Evolutionary conservation across 2,113 vertebrate genomes (phyloP), one percentile per base, ranked within the genome.

Genomic region (Kobus ellipsiprymnus): DNA sequence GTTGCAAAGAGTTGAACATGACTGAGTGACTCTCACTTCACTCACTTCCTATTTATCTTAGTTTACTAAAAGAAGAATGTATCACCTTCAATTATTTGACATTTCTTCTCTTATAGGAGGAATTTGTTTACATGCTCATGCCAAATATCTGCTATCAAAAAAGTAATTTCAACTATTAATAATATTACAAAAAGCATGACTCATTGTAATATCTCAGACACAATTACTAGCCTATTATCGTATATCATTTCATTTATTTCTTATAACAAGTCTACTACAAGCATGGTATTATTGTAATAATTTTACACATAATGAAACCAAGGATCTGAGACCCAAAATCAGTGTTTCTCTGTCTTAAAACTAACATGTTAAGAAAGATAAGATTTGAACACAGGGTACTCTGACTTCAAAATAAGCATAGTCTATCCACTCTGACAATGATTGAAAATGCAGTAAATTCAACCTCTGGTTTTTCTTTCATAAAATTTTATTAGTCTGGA

Each of bases 1-100:
- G 36, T 74, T 74, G 36, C n/a, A 40, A 71, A 71, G 36, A 40
- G n/a, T 13, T 74, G 36, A 74, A 40, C 67, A 25, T 0, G 67
- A 74, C 21, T 40, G n/a, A 40, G n/a, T 40, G 67, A 25, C 19
- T 74, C 40, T 74, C n/a, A 40, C 10, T 13, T 74, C 36, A 74
- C 36, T 74, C 67, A 74, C 67, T 74, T 74, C 19, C 67, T 52
- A 23, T 87, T 82, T 84, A 64, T 87, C 54, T 90, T 55, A 27
- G 30, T 64, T 91, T 89, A 80, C 46, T 57, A 78, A 87, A 92
- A 54, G 14, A 83, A 29, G 50, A 94, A 90, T 82, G 60, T 59
- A 64, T 90, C 80, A 80, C 89, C 67, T 94, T 64, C 62, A 62
- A 60, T 94, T 95, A 94, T 96, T 86, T 96, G 91, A 94, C 78